Conservation (phyloP, 2,113 vertebrate genomes). For the Lipotes vexillifer region DNA sequence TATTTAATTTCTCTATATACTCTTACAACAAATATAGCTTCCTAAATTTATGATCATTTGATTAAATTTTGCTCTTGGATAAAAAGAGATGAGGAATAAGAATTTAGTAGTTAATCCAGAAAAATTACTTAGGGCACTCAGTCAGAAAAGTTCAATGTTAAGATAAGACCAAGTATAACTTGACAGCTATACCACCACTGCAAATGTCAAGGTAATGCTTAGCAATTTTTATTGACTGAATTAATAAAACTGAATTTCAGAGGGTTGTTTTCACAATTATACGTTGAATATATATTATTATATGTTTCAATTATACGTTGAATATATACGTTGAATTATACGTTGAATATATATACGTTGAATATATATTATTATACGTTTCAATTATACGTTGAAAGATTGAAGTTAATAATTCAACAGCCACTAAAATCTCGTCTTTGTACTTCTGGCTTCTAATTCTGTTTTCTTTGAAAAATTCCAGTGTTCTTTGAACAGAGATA, state of each 20-base stretch:
- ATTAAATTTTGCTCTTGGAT: not conserved
- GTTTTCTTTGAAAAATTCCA: not conserved
- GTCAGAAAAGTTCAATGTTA: slow-evolving; percentile 42
- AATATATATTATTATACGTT: too few relatives aligned
- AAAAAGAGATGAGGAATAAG: slow-evolving; percentile 13
- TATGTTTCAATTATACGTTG: too few relatives aligned
- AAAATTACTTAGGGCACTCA: slow-evolving; percentile 28
- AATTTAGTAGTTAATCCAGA: not conserved
- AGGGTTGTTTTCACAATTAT: not conserved
- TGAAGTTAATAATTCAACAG: not conserved
- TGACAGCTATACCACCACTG: not conserved
- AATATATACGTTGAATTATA: too few relatives aligned
- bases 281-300: too few relatives aligned
- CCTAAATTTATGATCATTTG: slow-evolving; percentile 16
- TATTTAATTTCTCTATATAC: slow-evolving; percentile 4
- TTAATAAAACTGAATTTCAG: not conserved
- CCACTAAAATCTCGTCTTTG: not conserved
- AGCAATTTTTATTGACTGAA: not conserved
- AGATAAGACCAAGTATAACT: slow-evolving; percentile 7
- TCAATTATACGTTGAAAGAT: not conserved
- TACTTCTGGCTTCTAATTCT: not conserved
- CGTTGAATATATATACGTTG: too few relatives aligned
- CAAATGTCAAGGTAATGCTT: not conserved
- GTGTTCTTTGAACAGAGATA: not conserved
- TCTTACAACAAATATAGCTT: not conserved